Conservation (phyloP, 2,888 invertebrate genomes). For the Harpagoxenus sublaevis region DNA sequence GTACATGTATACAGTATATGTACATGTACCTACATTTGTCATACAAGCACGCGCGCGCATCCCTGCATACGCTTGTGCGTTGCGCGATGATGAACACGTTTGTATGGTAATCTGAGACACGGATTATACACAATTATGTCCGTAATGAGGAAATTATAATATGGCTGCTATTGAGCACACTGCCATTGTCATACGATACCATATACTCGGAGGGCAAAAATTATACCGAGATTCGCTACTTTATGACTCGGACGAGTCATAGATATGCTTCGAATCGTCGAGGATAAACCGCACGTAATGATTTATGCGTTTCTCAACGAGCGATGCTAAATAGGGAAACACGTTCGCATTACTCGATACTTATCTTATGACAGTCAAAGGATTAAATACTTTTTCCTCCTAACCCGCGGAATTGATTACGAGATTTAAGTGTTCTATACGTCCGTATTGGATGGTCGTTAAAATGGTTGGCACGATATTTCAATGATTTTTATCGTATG, state of each 20-base stretch:
- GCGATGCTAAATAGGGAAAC: neutral
- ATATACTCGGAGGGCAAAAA: neutral
- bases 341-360: neutral
- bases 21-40: neutral
- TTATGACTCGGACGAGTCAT: neutral
- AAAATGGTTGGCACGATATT: neutral
- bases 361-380: neutral
- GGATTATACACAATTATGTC: constrained; percentile 14
- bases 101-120: neutral
- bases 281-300: neutral
- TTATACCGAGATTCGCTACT: neutral
- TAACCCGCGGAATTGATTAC: neutral
- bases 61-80: neutral
- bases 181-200: neutral
- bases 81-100: neutral
- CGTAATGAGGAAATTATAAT: constrained; percentile 10
- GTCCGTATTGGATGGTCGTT: neutral
- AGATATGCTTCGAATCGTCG: neutral
- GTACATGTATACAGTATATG: neutral
- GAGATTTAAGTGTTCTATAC: neutral
- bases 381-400: neutral
- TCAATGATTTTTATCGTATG: neutral
- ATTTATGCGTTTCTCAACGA: neutral
- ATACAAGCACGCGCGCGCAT: neutral
- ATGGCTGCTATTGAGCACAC: no score